These are phyloP conservation scores for Vidua chalybeata DNA, from an alignment of 2,113 vertebrate genomes.

Conservation along the genomic window DNA sequence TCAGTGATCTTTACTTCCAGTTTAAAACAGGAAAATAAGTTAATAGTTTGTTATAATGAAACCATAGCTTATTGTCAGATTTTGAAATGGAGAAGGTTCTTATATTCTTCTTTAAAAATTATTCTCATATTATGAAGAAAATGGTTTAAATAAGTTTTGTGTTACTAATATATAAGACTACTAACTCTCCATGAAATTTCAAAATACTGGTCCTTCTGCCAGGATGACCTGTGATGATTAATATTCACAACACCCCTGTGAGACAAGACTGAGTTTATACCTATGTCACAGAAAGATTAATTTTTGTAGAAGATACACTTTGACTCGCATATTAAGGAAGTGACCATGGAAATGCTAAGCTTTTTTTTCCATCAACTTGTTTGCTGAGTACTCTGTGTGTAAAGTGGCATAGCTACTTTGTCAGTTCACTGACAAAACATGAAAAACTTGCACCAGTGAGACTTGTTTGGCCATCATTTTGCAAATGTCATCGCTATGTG, in stretches of 20 bases:
- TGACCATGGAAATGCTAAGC: not conserved
- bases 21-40: not conserved
- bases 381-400: not conserved
- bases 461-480: not conserved
- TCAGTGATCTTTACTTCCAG: not conserved
- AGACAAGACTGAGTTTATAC: not conserved
- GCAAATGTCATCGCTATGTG: not conserved
- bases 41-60: not conserved
- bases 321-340: accelerated
- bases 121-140: not conserved
- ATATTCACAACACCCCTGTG: not conserved
- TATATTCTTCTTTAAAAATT: not conserved
- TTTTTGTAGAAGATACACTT: not conserved
- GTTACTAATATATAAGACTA: not conserved
- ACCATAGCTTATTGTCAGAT: not conserved
- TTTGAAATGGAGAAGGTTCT: not conserved
- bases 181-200: not conserved
- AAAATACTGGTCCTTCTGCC: not conserved
- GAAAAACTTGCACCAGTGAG: not conserved
- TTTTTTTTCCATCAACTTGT: not conserved
- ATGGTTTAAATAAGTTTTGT: not conserved
- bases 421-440: not conserved
- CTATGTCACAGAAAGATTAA: not conserved
- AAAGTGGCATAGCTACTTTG: not conserved
- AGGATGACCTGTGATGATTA: not conserved